A percentile compares a stretch with the other conserved stretches of the same genome.
phyloP scores from a whole-genome alignment of 2,113 vertebrate genomes.

The Apodemus speciosus region DNA sequence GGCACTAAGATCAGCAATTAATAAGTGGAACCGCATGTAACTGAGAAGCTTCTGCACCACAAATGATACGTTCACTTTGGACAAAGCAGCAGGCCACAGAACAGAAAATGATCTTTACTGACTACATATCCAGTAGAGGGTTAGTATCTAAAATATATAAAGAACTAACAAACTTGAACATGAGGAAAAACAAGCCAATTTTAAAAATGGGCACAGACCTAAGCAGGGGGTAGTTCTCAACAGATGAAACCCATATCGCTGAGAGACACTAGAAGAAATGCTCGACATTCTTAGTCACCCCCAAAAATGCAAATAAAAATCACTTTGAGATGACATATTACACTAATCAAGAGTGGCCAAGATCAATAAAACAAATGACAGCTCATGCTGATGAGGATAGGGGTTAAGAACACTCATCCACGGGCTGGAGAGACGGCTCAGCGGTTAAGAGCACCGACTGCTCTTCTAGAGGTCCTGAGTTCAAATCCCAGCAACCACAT shows the following conservation, averaged over 20 bases:
- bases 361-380: background rate
- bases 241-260: background rate
- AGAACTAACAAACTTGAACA: background rate
- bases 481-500: no score
- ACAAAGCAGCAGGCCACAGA: background rate
- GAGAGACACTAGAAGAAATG: background rate
- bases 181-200: background rate
- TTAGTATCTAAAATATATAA: background rate
- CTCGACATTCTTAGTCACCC: background rate
- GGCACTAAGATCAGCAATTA: background rate
- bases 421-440: no score
- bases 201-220: background rate
- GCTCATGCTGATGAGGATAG: background rate
- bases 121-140: background rate
- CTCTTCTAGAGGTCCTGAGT: no score
- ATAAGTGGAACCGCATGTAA: background rate
- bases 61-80: background rate
- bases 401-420: background rate
- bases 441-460: no score
- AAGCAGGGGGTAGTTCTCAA: background rate
- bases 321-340: background rate
- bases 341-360: background rate
- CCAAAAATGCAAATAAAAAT: background rate
- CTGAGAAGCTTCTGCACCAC: background rate
- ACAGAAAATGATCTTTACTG: background rate